Evolutionary conservation across 2,113 vertebrate species (phyloP), one percentile per base, ranked within the genome.

Genomic region (Xiphias gladius): DNA sequence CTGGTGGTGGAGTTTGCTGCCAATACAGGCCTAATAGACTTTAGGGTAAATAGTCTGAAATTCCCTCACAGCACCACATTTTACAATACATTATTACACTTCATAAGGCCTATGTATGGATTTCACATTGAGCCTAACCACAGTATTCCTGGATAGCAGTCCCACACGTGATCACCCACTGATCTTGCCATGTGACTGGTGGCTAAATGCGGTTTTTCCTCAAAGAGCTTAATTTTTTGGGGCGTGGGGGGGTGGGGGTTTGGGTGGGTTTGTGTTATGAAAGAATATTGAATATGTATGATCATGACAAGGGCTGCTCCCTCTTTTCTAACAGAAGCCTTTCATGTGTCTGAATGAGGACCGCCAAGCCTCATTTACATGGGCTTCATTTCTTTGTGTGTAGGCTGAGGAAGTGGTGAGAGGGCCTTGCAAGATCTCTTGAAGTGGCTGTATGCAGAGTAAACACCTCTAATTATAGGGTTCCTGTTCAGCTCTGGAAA

Each of bases 291-390:
- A 91, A 90, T 93, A 92, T 91, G 88, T 77, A 88, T 91, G 90
- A 89, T 91, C 55, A 73, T 73, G 86, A 86, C 64, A 24, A 71
- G 86, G 73, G 68, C 79, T 71, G 79, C 83, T 83, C 80, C 79
- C 68, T 85, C 83, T 84, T 76, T 85, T 58, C 87, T 54, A 74
- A 86, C 76, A 77, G 79, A 88, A 84, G 84, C 81, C 92, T 91
- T 91, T 91, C 85, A 91, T 91, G 89, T 89, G 73, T 84, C 81
- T 92, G 90, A 92, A 92, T 91, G 83, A 89, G 86, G 70, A 84
- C 86, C 70, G 86, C 84, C 64, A 35, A 90, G 79, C 72, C 90
- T 93, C 84, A 94, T 94, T 94, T 94, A 88, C 92, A 93, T 93
- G 84, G 82, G 87, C 84, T 90, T 84, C 91, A 54, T 66, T 75